Conservation (phyloP, 1,140 invertebrate genomes). For the Portunus trituberculatus region DNA sequence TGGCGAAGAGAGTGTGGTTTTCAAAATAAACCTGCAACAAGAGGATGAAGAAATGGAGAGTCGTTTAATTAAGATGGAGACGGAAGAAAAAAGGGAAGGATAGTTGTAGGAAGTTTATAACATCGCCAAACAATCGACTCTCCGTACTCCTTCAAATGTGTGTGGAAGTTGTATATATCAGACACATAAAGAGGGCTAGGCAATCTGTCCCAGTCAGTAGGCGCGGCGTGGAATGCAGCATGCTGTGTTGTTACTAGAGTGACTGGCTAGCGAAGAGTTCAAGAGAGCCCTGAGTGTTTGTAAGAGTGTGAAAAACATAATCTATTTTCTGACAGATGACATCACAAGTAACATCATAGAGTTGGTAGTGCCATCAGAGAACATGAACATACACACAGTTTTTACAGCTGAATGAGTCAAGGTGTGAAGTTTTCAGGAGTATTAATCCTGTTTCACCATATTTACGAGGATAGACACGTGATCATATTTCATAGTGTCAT, state of each 20-base stretch:
- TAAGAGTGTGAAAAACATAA: neutral
- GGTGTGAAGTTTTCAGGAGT: too few relatives aligned
- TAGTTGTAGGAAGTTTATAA: neutral
- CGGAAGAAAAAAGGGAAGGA: neutral
- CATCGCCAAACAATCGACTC: neutral
- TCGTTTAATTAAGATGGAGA: too few relatives aligned
- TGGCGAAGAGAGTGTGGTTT: conserved; percentile 66
- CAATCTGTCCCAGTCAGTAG: neutral
- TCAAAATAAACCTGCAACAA: conserved; percentile 62
- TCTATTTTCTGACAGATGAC: too few relatives aligned
- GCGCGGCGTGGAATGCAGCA: neutral
- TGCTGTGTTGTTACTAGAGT: neutral
- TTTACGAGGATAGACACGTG: too few relatives aligned
- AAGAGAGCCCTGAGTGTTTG: neutral
- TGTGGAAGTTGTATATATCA: neutral
- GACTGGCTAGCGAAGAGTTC: neutral
- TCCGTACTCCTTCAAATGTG: neutral
- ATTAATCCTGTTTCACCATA: too few relatives aligned
- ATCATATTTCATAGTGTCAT: too few relatives aligned
- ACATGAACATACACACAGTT: too few relatives aligned
- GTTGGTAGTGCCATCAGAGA: too few relatives aligned
- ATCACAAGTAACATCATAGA: too few relatives aligned
- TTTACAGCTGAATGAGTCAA: too few relatives aligned
- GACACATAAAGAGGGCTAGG: neutral
- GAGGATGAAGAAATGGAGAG: neutral